Percentiles rank a stretch among this genome's conserved stretches.
Conservation (phyloP, 2,797 vertebrate genomes). For the Falco peregrinus region DNA sequence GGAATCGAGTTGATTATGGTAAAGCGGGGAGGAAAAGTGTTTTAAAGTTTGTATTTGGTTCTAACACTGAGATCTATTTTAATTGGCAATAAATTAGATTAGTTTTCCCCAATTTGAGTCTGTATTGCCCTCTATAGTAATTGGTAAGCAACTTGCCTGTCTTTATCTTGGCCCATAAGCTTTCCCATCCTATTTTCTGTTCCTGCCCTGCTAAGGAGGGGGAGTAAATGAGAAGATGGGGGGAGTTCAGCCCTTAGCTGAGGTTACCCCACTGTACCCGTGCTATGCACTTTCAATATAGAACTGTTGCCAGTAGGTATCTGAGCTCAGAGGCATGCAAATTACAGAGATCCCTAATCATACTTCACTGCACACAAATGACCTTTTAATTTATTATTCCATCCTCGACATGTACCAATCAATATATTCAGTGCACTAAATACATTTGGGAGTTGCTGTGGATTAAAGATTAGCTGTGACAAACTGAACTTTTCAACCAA, state of each 20-base stretch:
- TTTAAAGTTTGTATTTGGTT: background rate
- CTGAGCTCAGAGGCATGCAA: background rate
- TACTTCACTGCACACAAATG: background rate
- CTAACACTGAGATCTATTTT: background rate
- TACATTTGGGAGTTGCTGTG: background rate
- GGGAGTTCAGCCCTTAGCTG: background rate
- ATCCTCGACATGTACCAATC: background rate
- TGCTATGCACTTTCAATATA: background rate
- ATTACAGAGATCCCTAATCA: background rate
- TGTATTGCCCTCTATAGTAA: background rate
- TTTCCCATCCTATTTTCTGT: background rate
- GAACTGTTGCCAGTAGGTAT: background rate
- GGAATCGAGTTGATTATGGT: background rate
- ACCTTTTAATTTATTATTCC: background rate
- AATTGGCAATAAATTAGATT: background rate
- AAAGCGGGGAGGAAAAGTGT: background rate
- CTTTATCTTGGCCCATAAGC: background rate
- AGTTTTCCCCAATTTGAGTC: background rate
- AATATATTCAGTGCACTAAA: background rate
- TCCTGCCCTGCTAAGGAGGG: background rate
- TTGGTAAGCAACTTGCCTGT: background rate
- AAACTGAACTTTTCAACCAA: background rate
- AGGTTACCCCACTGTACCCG: background rate
- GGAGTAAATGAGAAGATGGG: background rate
- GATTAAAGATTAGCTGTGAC: background rate